Conservation (phyloP, 2,797 vertebrate genomes). For the Okamejei kenojei region DNA sequence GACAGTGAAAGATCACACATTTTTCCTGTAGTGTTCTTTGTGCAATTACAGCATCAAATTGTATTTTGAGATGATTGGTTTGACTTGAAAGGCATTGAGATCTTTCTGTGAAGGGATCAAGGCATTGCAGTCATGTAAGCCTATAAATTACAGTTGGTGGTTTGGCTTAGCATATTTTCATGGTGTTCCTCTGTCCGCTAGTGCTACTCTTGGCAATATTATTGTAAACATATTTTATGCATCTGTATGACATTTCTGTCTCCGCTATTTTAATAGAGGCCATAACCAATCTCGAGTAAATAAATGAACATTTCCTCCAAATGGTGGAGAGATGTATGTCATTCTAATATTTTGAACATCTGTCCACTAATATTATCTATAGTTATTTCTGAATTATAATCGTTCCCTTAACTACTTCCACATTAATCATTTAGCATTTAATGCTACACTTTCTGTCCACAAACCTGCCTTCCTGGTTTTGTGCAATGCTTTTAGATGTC, state of each 20-base stretch:
- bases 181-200: background rate
- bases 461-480: background rate
- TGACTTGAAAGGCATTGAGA: constrained; percentile 1
- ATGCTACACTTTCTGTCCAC: background rate
- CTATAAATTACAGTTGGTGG: background rate
- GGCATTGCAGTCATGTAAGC: constrained; percentile 2
- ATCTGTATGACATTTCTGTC: background rate
- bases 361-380: background rate
- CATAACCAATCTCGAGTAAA: constrained; percentile 9
- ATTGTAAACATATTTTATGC: background rate
- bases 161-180: constrained; percentile 21
- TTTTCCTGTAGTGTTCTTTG: background rate
- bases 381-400: background rate
- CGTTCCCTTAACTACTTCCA: background rate
- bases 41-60: constrained; percentile 21
- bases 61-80: constrained; percentile 21
- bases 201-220: constrained; percentile 3
- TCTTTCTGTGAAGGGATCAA: constrained; percentile 20
- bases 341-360: background rate
- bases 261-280: background rate
- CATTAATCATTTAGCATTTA: background rate
- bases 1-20: background rate
- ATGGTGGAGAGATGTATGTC: background rate
- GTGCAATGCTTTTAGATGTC: background rate
- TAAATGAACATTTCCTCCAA: background rate